A percentile compares a stretch with the other conserved stretches of the same genome.
These are phyloP conservation scores for Puma concolor DNA, from an alignment of 2,113 vertebrate genomes.

Conservation along the genomic window DNA sequence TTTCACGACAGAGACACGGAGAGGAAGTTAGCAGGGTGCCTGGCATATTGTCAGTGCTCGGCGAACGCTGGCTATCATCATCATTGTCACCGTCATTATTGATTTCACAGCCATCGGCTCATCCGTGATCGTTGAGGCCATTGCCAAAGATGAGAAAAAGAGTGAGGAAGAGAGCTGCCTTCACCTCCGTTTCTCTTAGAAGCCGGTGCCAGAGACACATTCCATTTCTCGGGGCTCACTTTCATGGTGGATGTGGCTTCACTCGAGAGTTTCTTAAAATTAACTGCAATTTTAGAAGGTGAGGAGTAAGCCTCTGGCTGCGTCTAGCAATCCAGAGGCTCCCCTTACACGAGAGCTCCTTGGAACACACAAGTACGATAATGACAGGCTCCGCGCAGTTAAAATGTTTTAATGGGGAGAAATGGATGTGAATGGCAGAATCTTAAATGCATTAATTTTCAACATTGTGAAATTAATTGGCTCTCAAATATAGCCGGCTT, in stretches of 20 bases:
- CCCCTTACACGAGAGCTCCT: not conserved
- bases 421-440: constrained; percentile 69
- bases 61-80: not conserved
- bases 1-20: rapidly evolving
- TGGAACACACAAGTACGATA: not conserved
- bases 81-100: not conserved
- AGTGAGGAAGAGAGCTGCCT: not conserved
- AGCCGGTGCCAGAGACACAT: not conserved
- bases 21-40: not conserved
- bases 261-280: constrained; percentile 49
- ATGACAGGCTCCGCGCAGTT: constrained; percentile 57
- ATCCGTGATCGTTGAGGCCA: not conserved
- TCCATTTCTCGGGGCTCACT: not conserved
- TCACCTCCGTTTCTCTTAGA: not conserved
- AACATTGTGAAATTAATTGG: constrained; percentile 82
- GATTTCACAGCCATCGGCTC: not conserved
- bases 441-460: constrained; percentile 77
- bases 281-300: not conserved
- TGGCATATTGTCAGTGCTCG: not conserved
- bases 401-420: constrained; percentile 66
- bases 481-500: constrained; percentile 51
- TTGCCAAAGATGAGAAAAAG: not conserved
- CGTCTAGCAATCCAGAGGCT: not conserved
- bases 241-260: not conserved
- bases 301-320: not conserved